Conservation (phyloP, 2,888 invertebrate species). For the Cyclophora albipunctata region DNA sequence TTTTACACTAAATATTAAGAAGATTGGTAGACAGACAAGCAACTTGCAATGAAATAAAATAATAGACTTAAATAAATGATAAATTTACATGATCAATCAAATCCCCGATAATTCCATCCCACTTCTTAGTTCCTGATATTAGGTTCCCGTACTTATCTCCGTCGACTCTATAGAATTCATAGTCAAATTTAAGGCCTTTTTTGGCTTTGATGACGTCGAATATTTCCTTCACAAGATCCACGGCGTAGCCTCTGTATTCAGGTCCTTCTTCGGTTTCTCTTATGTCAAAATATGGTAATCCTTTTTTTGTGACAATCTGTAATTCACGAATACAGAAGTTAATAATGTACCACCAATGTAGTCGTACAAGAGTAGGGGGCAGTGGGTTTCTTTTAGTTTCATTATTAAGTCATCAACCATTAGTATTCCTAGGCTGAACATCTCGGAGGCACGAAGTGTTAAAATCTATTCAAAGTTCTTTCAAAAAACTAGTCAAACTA, state of each 20-base stretch:
- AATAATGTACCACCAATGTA: too few species aligned
- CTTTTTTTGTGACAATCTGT: constrained; percentile 74
- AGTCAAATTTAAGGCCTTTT: constrained; percentile 61
- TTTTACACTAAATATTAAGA: too few species aligned
- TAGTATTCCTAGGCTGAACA: too few species aligned
- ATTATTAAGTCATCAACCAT: too few species aligned
- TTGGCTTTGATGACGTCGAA: constrained; percentile 46
- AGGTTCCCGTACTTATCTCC: constrained; percentile 81
- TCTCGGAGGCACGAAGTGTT: too few species aligned
- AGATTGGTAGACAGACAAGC: too few species aligned
- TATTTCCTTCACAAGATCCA: constrained; percentile 88
- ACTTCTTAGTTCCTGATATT: constrained; percentile 79
- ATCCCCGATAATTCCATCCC: constrained; percentile 85
- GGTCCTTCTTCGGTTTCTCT: constrained; percentile 32
- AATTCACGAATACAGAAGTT: neutral
- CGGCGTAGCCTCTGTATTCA: constrained; percentile 86
- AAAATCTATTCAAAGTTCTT: too few species aligned
- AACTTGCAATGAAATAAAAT: neutral
- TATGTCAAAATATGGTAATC: constrained; percentile 46
- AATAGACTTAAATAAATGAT: neutral
- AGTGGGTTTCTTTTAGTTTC: too few species aligned
- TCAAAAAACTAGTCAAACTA: too few species aligned
- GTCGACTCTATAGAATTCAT: constrained; percentile 79
- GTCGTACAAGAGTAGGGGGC: too few species aligned
- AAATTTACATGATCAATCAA: constrained; percentile 81